Evolutionary conservation across 1,140 invertebrate species (phyloP), one percentile per base, ranked within the genome.

Genomic region (Euborellia annulipes): DNA sequence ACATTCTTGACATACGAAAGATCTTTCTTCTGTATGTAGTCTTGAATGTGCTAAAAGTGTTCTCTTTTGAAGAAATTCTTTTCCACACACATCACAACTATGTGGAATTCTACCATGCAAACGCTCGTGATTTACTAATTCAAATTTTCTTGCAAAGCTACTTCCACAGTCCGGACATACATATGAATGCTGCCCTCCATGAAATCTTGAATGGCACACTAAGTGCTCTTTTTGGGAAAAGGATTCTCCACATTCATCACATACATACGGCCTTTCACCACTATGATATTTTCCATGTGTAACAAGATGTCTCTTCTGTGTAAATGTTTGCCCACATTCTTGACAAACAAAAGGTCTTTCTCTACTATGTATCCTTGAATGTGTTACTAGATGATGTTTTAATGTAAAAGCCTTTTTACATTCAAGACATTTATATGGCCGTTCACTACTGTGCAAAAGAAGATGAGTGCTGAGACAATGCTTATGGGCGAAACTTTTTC

Each of bases 371-470:
- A 76, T 73, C 38, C 58, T 46, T 49, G 56, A 56, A 52, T 67
- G 65, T 14, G 57, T 58, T 11, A 62, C 71, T 49, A 85, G 65
- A 61, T 82, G 79, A 61, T 83, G 80, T 59, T 85, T 85, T 21
- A 86, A 64, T 1, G 82, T 85, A 56, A 89, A 89, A 36, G 80
- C 82, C 63, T 86, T 87, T 62, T 84, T 86, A 66, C 85, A 89
- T 63, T 85, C 79, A 44, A 75, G 70, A 62, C 84, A 89, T 54
- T 82, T 74, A 62, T 82, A 87, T 6, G 84, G 83, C 50, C 82
- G 68, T 43, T 85, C 80, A 3, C 81, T 79, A 22, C 80, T 85
- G 60, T 88, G 85, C 32, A 85, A 64, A 46, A 84, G 58, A 27
- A 84, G 62, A 63, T 88, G 84, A 9, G 82, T 86, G 59, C 82